Percentiles rank a stretch among this genome's conserved stretches.
Conservation (phyloP, 2,888 invertebrate species). For the Coecobrya sp. region DNA sequence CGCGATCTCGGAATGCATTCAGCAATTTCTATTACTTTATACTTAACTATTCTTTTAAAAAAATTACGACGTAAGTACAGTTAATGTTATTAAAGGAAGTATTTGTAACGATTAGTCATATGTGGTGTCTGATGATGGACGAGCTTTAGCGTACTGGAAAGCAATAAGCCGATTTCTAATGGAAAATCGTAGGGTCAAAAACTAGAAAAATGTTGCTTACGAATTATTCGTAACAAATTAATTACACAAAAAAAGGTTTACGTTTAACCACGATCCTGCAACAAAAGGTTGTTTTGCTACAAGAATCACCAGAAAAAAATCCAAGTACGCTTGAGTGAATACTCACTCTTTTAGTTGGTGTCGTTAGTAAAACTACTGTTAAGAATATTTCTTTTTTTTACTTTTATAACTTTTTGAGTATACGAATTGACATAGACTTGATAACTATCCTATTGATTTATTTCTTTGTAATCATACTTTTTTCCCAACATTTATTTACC, state of each 20-base stretch:
- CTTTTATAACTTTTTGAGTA: conserved; percentile 54
- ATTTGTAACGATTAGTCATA: conserved; percentile 10
- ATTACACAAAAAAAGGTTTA: background rate
- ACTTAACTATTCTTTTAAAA: too few relatives aligned
- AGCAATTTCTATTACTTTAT: conserved; percentile 37
- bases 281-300: background rate
- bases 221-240: background rate
- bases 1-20: conserved; percentile 62
- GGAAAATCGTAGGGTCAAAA: conserved; percentile 26
- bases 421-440: conserved; percentile 23
- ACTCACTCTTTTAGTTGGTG: conserved; percentile 49
- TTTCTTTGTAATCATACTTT: background rate
- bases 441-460: background rate
- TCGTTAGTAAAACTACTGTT: background rate
- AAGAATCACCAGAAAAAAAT: conserved; percentile 2
- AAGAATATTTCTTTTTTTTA: conserved; percentile 50
- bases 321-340: conserved; percentile 68
- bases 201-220: background rate
- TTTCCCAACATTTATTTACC: too few relatives aligned
- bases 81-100: too few relatives aligned
- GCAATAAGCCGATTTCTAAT: conserved; percentile 69
- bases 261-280: background rate
- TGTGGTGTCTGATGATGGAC: conserved; percentile 28
- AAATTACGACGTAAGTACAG: too few relatives aligned
- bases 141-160: conserved; percentile 76